Base-by-base conservation (phyloP, 2,797 vertebrate species). In the Pteropus rufus region DNA sequence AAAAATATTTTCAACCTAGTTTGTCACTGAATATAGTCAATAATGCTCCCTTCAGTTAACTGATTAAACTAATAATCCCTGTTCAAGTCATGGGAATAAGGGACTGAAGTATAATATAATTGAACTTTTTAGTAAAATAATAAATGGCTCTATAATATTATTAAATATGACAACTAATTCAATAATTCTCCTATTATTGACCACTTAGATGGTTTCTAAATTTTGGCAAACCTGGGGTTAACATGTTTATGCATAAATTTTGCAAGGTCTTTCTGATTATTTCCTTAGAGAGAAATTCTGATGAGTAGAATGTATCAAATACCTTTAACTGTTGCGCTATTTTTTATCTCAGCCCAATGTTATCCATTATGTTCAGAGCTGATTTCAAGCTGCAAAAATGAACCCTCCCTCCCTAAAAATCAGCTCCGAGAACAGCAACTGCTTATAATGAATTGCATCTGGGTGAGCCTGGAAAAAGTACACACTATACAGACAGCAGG, bases 251-350 rank as follows among this genome's bases (percentile, higher is more conserved):
- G 29, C 18, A 1, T 44, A 69, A 69, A 14, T 92, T 83, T 77
- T 83, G 24, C 54, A 95, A 95, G 52, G 36, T 77, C n/a, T 80
- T 94, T 41, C 64, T 79, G 23, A 85, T 85, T 91, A 79, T n/a
- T 41, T 60, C 12, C 44, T 54, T 52, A 91, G 10, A 65, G 56
- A 81, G 36, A 79, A 81, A 75, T 49, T 77, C 58, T 64, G 58
- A 58, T 65, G 36, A 58, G 36, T 49, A 8, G 24, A 73, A 87
- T 49, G 4, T 64, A 75, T 41, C 75, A 70, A 77, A 86, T 73
- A 87, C 21, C 21, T 73, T 41, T 56, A 76, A 92, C 31, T 72
- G 21, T 87, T 80, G 54, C n/a, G 56, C 24, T 82, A 58, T 49
- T 58, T 58, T 86, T 76, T 58, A 76, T 76, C 49, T 75, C 24